Conservation (phyloP, 2,797 vertebrate species). For the Epinephelus malabaricus region DNA sequence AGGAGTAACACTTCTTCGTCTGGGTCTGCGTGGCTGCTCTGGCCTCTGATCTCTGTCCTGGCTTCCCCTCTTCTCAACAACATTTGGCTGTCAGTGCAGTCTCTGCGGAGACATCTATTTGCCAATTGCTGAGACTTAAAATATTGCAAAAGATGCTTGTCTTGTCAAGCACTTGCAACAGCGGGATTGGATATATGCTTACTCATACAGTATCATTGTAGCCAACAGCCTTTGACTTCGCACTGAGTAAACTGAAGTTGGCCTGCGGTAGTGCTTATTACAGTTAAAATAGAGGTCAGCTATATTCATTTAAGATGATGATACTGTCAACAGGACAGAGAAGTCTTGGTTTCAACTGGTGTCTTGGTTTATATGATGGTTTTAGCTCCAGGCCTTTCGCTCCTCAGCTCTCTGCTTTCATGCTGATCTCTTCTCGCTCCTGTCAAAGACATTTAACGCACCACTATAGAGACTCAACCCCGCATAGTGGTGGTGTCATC, state of each 20-base stretch:
- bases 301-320: slow-evolving; percentile 26
- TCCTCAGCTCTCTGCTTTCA: slow-evolving; percentile 44
- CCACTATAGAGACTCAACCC: slow-evolving; percentile 45
- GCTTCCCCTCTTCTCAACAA: slow-evolving; percentile 58
- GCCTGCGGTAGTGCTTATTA: slow-evolving; percentile 25
- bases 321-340: slow-evolving; percentile 32
- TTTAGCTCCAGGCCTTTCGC: slow-evolving; percentile 43
- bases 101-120: slow-evolving; percentile 62
- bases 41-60: slow-evolving; percentile 72
- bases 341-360: slow-evolving; percentile 29
- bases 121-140: slow-evolving; percentile 70
- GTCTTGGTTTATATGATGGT: slow-evolving; percentile 27
- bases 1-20: slow-evolving; percentile 55
- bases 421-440: slow-evolving; percentile 39
- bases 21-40: slow-evolving; percentile 50
- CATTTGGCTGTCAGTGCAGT: slow-evolving; percentile 66
- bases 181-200: slow-evolving; percentile 62
- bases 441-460: slow-evolving; percentile 59
- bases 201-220: slow-evolving; percentile 47
- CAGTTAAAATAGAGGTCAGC: slow-evolving; percentile 36
- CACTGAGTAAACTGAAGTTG: slow-evolving; percentile 26
- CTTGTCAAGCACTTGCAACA: slow-evolving; percentile 64
- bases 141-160: slow-evolving; percentile 73
- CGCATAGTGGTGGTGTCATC: slow-evolving; percentile 41
- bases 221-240: slow-evolving; percentile 56